A percentile compares a stretch with the other conserved stretches of the same genome.
Evolutionary conservation across 2,888 invertebrate genomes (phyloP).

Genomic region (Dascillus cervinus): DNA sequence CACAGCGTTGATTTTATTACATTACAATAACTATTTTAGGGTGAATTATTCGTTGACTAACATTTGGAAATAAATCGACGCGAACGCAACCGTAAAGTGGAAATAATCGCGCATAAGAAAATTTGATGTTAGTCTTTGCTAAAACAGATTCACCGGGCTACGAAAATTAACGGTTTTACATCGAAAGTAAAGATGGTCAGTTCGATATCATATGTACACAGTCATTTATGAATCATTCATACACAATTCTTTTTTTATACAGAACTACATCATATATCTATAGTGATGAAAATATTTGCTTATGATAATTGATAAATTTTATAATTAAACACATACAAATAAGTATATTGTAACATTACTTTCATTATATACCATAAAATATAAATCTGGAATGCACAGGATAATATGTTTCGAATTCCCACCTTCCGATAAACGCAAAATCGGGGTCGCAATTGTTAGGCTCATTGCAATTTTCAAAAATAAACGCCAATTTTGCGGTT

Average conservation of each 20-base stretch:
- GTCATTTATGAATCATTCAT: conserved; percentile 29
- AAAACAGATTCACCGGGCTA: too few species aligned
- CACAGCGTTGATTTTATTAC: too few species aligned
- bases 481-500: too few species aligned
- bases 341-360: conserved; percentile 29
- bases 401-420: neutral
- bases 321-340: conserved; percentile 38
- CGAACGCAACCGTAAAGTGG: too few species aligned
- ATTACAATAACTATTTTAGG: too few species aligned
- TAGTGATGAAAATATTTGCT: conserved; percentile 41
- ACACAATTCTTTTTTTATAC: conserved; percentile 26
- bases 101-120: too few species aligned
- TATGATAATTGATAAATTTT: conserved; percentile 31
- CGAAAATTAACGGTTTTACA: conserved; percentile 30
- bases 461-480: too few species aligned
- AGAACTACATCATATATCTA: conserved; percentile 31
- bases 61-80: too few species aligned
- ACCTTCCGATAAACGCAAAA: too few species aligned
- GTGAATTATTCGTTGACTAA: too few species aligned
- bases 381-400: conserved; percentile 12
- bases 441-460: too few species aligned
- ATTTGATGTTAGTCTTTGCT: too few species aligned
- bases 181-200: conserved; percentile 23
- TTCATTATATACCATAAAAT: conserved; percentile 17
- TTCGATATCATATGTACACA: conserved; percentile 24